Evolutionary conservation across 2,113 vertebrate species (phyloP), one percentile per base, ranked within the genome.

Genomic region (Glaucomys volans): DNA sequence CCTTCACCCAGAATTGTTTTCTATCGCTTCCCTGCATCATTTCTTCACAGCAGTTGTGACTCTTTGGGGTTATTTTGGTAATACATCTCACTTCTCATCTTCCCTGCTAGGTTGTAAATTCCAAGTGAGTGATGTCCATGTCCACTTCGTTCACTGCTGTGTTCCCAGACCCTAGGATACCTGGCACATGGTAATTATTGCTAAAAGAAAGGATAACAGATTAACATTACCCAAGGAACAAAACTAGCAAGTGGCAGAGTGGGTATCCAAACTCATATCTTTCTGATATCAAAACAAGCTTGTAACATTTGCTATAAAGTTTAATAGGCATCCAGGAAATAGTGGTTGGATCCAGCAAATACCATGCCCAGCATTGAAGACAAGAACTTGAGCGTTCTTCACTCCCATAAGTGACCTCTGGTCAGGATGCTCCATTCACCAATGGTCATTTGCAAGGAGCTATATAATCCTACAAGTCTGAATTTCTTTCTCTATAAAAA

Each of bases 401-500:
- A 32, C 26, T 67, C 44, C 59, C 42, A 8, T n/a, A 62, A 64
- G 32, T 75, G 50, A 79, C 54, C 18, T 44, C 20, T 0, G 37
- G 14, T 52, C 44, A 72, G 40, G 67, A 71, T 16, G 57, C 28
- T 35, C 26, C 44, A 47, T 12, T 74, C 44, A 4, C 0, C 2
- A 35, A 40, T 14, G 54, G n/a, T 71, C 92, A 32, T 69, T 44
- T 82, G 52, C 17, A 14, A 52, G 64, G 52, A 59, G 59, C 52
- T 57, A 13, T 40, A 24, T 20, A 32, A 17, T 5, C n/a, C 12
- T 71, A 10, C 37, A 91, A 69, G 22, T 62, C n/a, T 54, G 47
- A 75, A 47, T 62, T 67, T 95, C 72, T 93, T 59, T 77, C 37
- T 82, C 44, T 81, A 86, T 71, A 67, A 64, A 90, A 93, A 66